A percentile compares a stretch with the other conserved stretches of the same genome.
These are phyloP conservation scores for Taphrorychus bicolor DNA, from an alignment of 2,888 invertebrate genomes.

Conservation along the genomic window DNA sequence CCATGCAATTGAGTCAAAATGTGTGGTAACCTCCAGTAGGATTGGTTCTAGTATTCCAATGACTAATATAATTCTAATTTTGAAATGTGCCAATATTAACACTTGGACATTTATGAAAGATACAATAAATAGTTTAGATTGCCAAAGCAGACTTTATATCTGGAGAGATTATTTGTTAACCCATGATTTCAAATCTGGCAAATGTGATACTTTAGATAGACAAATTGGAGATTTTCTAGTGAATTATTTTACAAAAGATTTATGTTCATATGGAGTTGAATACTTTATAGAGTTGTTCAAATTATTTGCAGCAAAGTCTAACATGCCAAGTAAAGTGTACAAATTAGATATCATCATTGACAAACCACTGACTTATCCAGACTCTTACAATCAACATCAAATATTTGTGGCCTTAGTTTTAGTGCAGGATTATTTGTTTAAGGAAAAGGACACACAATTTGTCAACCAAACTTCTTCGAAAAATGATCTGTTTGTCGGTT, in stretches of 20 bases:
- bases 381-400: slow-evolving; percentile 9
- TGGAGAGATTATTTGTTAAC: background rate
- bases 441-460: background rate
- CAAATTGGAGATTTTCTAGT: background rate
- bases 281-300: background rate
- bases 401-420: slow-evolving; percentile 12
- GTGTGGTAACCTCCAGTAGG: background rate
- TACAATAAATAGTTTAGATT: background rate
- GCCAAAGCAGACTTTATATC: background rate
- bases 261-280: background rate
- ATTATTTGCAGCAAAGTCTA: background rate
- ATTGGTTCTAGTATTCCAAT: background rate
- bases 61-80: too few relatives aligned
- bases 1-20: background rate
- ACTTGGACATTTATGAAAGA: background rate
- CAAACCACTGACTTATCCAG: background rate
- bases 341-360: background rate
- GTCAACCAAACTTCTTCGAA: background rate
- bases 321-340: background rate
- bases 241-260: background rate
- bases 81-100: slow-evolving; percentile 1
- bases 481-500: background rate
- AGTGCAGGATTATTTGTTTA: background rate
- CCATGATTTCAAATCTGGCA: background rate
- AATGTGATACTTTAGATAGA: background rate